Base-by-base conservation (phyloP, 2,113 vertebrate species). In the Chaetura pelagica region DNA sequence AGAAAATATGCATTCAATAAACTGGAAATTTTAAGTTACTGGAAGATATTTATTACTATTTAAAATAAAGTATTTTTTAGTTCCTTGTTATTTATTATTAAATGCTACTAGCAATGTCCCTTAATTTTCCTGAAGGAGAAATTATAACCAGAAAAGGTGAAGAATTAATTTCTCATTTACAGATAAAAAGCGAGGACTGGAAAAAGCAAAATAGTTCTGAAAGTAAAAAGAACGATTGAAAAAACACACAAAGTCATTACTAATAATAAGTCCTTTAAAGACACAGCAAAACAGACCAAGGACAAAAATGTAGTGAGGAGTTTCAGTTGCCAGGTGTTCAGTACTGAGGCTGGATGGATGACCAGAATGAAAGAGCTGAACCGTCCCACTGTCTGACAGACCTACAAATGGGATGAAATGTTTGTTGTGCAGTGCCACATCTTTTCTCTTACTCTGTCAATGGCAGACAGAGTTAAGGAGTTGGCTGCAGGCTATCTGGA, bases 361-460 rank as follows among this genome's bases (percentile, higher is more conserved):
- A 78, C 30, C 51, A 81, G 19, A 81, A 87, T 77, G 72, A 89
- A 89, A 67, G 42, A 95, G 42, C 12, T 63, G 64, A 94, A 66
- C 34, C 15, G 74, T 67, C 52, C 24, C 42, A 17, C 38, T 71
- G 32, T 58, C 29, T 87, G 76, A 81, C 76, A 91, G 80, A 77
- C 7, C 11, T 71, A 62, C 24, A 67, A 78, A 89, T 0, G 12
- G 68, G 7, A 89, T 67, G 57, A 89, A 58, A 14, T 12, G 22
- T 32, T 15, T 38, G 23, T 46, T 87, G 32, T 26, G 18, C 11
- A 22, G 64, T 20, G 51, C 29, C 42, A 19, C 20, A 18, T 51
- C 46, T 93, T 94, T 85, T 64, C 23, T 49, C 24, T 49, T 64
- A 30, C 12, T 52, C 21, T 73, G 20, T 55, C n/a, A 66, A 20